A percentile compares a stretch with the other conserved stretches of the same genome.
These are phyloP conservation scores for Lontra canadensis DNA, from an alignment of 2,113 vertebrate genomes.

Conservation along the genomic window DNA sequence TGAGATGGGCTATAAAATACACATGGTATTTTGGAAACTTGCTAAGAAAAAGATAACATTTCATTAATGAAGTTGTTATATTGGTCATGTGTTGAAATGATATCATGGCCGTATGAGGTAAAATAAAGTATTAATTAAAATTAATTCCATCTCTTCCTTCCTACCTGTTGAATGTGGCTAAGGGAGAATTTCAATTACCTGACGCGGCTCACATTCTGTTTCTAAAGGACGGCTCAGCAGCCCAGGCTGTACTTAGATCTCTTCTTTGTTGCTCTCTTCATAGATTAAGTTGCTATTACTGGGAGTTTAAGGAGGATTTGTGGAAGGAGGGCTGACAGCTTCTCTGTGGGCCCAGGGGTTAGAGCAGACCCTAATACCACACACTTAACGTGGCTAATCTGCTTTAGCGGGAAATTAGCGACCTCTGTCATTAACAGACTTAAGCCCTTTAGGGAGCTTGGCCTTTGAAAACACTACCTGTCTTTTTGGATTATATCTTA, in stretches of 20 bases:
- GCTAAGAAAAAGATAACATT: not conserved
- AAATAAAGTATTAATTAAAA: slow-evolving; percentile 7
- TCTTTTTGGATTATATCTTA: slow-evolving; percentile 12
- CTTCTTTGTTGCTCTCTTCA: not conserved
- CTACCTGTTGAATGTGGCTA: not conserved
- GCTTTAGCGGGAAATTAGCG: slow-evolving; percentile 75
- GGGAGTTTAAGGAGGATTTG: slow-evolving; percentile 42
- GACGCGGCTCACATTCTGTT: not conserved
- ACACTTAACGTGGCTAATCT: slow-evolving; percentile 77
- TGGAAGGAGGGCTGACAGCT: not conserved
- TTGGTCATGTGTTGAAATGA: not conserved
- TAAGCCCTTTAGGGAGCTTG: slow-evolving; percentile 79
- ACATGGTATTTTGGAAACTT: not conserved
- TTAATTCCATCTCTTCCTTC: not conserved
- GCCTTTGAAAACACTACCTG: slow-evolving; percentile 51
- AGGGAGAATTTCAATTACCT: not conserved
- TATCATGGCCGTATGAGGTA: not conserved
- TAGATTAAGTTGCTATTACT: slow-evolving; percentile 57
- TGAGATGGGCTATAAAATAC: not conserved
- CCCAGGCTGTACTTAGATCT: not conserved
- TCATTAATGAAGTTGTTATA: not conserved
- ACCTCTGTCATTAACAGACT: slow-evolving; percentile 75
- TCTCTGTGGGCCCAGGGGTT: not conserved
- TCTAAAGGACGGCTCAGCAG: not conserved
- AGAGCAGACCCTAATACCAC: slow-evolving; percentile 5